Base-by-base conservation (phyloP, 1,140 invertebrate species). In the Diprion similis region DNA sequence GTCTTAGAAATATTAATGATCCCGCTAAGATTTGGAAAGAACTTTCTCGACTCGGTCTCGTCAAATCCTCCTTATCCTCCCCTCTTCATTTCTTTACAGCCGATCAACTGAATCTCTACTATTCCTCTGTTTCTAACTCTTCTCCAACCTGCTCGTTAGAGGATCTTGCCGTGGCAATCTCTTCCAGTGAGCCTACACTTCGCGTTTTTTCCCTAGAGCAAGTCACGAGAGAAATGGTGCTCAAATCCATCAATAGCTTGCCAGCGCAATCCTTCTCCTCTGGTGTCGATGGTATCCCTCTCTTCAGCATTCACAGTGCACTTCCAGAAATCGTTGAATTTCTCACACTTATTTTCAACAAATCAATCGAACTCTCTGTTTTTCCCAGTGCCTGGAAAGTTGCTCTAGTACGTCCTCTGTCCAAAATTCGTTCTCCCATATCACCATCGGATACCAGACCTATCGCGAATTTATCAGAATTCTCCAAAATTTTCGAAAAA, bases 41-140 rank as follows among this genome's bases (percentile, higher is more conserved):
- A n/a, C n/a, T n/a, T n/a, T n/a, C n/a, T n/a, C n/a, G n/a, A n/a
- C n/a, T n/a, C n/a, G n/a, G n/a, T n/a, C n/a, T n/a, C n/a, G n/a
- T n/a, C n/a, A n/a, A n/a, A n/a, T n/a, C n/a, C n/a, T n/a, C n/a
- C n/a, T n/a, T n/a, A n/a, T n/a, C n/a, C n/a, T n/a, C n/a, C n/a
- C n/a, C n/a, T n/a, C n/a, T n/a, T n/a, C n/a, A n/a, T n/a, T n/a
- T n/a, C n/a, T n/a, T n/a, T n/a, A n/a, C n/a, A n/a, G 1, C 72
- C 8, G 66, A 68, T 1, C n/a, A 73, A 18, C n/a, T 68, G 8
- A 73, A 73, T 51, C 11, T 19, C 17, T 37, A 51, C 47, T 73
- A 18, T 17, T 17, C 66, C 0, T 73, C 72, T 1, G n/a, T 73
- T 13, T 47, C 47, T 47, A 47, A 15, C 17, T 17, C 48, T 3